Base-by-base conservation (phyloP, 2,888 invertebrate genomes). In the Halictus quadricinctus region DNA sequence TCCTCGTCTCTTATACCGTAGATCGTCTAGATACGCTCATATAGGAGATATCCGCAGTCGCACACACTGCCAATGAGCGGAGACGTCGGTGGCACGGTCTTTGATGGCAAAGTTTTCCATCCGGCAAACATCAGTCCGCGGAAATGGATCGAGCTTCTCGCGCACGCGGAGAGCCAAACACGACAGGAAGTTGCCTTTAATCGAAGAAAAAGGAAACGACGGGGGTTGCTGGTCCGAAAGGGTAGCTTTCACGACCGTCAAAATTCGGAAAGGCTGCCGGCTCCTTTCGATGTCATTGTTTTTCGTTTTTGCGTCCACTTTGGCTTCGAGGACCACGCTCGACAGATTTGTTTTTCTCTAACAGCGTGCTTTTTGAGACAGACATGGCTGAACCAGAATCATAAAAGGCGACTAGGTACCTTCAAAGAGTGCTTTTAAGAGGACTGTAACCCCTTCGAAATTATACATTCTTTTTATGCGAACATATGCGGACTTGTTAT, bases 101-200 rank as follows among this genome's bases (percentile, higher is more conserved):
- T 91, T 91, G 91, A 91, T 91, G 88, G 79, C 85, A 91, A 91
- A 91, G 91, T 91, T 91, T 91, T 91, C 91, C 91, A 91, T 89
- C 91, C 89, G 86, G 88, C 88, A 91, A 91, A 91, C 89, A 89
- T 90, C 89, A 83, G 84, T 83, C 84, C 88, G 82, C 89, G 91
- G 91, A 91, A 91, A 91, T 91, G 89, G 91, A 90, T 91, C 87
- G 88, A 88, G 84, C 85, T 90, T 86, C 75, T 84, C 83, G 85
- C 78, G 76, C 72, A 48, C 72, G 72, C 80, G 54, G 76, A n/a
- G 83, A 81, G 29, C 76, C 80, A 66, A 83, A 79, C 83, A 79
- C 41, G 66, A 60, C 84, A 88, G 83, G 86, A 80, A 87, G 83
- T 50, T 86, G 80, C 76, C 73, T 91, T 90, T 91, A 89, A 90